A percentile compares a stretch with the other conserved stretches of the same genome.
Evolutionary conservation across 2,113 vertebrate genomes (phyloP).

Genomic region (Ophiodon elongatus): DNA sequence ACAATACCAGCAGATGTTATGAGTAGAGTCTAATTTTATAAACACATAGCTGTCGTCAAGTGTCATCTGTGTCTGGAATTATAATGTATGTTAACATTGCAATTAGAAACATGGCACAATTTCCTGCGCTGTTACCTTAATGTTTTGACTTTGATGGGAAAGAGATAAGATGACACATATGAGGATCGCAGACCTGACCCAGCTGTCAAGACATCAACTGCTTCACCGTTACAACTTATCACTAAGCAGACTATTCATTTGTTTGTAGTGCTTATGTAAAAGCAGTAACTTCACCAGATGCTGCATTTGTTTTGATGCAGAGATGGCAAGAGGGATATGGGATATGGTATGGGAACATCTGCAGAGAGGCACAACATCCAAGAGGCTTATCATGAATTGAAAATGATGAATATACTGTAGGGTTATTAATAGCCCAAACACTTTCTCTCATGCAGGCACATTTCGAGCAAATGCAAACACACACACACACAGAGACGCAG

Average conservation of each 20-base stretch:
- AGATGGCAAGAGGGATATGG: neutral
- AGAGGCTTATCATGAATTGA: neutral
- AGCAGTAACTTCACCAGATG: neutral
- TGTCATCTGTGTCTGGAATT: neutral
- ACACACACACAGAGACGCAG: neutral
- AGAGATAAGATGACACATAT: neutral
- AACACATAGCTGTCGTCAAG: constrained; percentile 6
- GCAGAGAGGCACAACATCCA: constrained; percentile 15
- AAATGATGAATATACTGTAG: constrained; percentile 1
- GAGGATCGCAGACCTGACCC: neutral
- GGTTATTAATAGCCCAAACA: constrained; percentile 17
- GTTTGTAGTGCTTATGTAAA: neutral
- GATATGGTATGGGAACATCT: neutral
- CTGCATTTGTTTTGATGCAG: constrained; percentile 6
- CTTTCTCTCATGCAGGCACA: neutral
- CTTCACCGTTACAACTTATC: neutral
- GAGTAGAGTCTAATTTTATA: neutral
- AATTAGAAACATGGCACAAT: neutral
- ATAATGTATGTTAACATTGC: neutral
- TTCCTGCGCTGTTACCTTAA: constrained; percentile 22
- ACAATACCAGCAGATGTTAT: too few relatives aligned
- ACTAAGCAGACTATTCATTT: neutral
- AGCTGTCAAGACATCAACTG: neutral
- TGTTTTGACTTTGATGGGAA: neutral
- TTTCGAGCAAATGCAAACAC: neutral